Conservation (phyloP, 2,888 invertebrate genomes). For the Lottia gigantea region DNA sequence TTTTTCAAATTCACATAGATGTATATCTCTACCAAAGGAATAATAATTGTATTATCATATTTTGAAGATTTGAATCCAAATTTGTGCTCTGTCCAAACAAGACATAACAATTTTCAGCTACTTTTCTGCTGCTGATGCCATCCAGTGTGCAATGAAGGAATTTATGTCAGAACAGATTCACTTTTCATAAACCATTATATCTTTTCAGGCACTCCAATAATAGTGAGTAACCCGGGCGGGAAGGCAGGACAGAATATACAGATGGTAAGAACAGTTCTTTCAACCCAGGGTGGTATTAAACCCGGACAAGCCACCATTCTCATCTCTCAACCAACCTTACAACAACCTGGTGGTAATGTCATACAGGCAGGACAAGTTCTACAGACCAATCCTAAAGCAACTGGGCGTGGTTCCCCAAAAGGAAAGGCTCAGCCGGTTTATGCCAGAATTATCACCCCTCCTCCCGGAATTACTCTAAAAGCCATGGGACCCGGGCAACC, state of each 20-base stretch:
- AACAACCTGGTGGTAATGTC: conserved; percentile 43
- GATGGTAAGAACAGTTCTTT: conserved; percentile 63
- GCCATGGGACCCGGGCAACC: conserved; percentile 37
- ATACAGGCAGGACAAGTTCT: conserved; percentile 46
- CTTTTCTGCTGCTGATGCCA: background rate
- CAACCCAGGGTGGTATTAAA: conserved; percentile 60
- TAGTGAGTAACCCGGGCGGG: conserved; percentile 44
- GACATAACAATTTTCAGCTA: too few species aligned
- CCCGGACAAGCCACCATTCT: conserved; percentile 64
- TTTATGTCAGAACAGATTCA: too few species aligned
- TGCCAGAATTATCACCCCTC: conserved; percentile 64
- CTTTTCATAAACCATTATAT: too few species aligned
- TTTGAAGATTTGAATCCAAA: too few species aligned
- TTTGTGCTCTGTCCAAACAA: too few species aligned
- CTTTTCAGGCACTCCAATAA: conserved; percentile 33
- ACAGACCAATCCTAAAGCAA: conserved; percentile 39
- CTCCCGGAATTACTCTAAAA: conserved; percentile 54
- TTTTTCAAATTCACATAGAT: too few species aligned
- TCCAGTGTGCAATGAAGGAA: too few species aligned
- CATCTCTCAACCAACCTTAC: conserved; percentile 59
- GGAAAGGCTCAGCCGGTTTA: conserved; percentile 60
- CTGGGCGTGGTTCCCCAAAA: conserved; percentile 47
- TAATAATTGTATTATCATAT: too few species aligned
- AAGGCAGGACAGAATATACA: conserved; percentile 58
- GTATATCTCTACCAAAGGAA: too few species aligned